Evolutionary conservation across 2,888 invertebrate genomes (phyloP), one percentile per base, ranked within the genome.

Genomic region (Keiferia lycopersicella): DNA sequence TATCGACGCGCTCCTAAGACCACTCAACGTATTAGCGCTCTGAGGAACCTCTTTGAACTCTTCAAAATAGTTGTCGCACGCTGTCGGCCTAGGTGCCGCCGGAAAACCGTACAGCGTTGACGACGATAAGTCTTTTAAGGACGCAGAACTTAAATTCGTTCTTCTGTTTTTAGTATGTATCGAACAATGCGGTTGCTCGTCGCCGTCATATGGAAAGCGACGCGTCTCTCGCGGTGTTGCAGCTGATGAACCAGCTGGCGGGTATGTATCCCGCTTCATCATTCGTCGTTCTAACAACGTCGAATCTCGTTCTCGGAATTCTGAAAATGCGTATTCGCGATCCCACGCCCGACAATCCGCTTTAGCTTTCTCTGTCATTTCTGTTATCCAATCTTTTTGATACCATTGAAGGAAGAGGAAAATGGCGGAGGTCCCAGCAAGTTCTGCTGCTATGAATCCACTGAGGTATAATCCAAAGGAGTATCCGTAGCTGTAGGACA

Each of bases 401-500:
- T 95, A 95, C 94, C 95, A 94, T 81, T 95, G 94, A 75, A 98
- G 96, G 88, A 96, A 98, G 69, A 97, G 94, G 83, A 97, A 97
- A 71, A 98, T 95, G 66, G 97, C 96, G 68, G 96, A 95, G 16
- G 97, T 95, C 50, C 97, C 98, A 38, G 97, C 96, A 68, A 97
- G 89, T 83, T 98, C 97, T 10, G 96, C 96, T 65, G 95, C 94
- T 72, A 97, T 93, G 78, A 97, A 96, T 39, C 97, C 97, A 74
- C 95, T 94, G 56, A 97, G 95, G 81, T 97, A 96, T 50, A 97
- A 92, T 62, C 97, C 94, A 84, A 98, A 97, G 66, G 97, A 97
- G 87, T 96, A 97, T 60, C 98, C 98, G 83, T 98, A 98, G 76
- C 94, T 94, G 84, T 97, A 97, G 65, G 95, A 96, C 92, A 97